Evolutionary conservation across 2,888 invertebrate genomes (phyloP), one percentile per base, ranked within the genome.

Genomic region (Catocala fraxini): DNA sequence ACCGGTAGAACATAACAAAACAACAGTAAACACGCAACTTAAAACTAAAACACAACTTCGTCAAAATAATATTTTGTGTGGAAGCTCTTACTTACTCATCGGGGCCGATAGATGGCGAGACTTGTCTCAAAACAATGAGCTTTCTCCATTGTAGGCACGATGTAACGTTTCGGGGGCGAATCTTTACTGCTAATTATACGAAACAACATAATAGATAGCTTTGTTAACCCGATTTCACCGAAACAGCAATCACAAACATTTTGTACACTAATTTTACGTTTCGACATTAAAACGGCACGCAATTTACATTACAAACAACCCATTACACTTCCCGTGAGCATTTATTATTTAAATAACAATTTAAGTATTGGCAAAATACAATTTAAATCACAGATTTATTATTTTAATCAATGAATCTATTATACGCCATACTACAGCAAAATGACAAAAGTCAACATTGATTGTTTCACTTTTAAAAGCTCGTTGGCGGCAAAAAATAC

Each of bases 51-150:
- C 46, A 45, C 11, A 35, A 63, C 64, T 64, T 69, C 63, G 39
- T 49, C 57, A 51, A 70, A 68, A 51, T 51, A 53, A 47, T 39
- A 10, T 56, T 68, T 65, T 66, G 55, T 64, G 54, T 68, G 49
- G 63, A 60, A 59, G 58, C 58, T 65, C 42, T 68, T 56, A 12
- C 41, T 55, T 62, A 61, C 63, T 56, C 63, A 54, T 67, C 6
- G 61, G 75, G 73, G 63, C 62, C 85, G 70, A 67, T 84, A 92
- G 91, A 92, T 92, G 91, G 91, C 91, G 89, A 80, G 68, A 84
- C 80, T 66, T 59, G 89, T 84, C 63, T 56, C 84, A 84, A 87
- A 90, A 90, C 86, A 90, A 85, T 79, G 59, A 71, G 58, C 66
- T 81, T 81, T 77, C 71, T 74, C 71, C 63, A 71, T 62, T 70